These are phyloP conservation scores for Sebastes itinus DNA, from an alignment of 2,797 vertebrate genomes.

Conservation along the genomic window DNA sequence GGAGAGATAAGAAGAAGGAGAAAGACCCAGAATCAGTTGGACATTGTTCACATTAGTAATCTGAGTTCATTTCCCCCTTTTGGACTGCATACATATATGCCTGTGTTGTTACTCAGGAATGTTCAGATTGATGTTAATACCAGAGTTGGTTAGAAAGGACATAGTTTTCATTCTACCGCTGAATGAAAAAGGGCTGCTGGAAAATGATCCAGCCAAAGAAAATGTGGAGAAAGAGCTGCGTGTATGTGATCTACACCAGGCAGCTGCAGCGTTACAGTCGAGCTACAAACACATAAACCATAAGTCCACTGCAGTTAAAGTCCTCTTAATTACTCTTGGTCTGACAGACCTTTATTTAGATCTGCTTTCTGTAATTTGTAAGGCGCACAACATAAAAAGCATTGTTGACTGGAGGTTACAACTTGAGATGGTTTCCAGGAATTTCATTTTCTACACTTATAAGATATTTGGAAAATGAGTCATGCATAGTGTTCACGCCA, in stretches of 20 bases:
- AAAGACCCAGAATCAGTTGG: conserved; percentile 42
- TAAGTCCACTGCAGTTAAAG: conserved; percentile 56
- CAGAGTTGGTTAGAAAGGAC: conserved; percentile 74
- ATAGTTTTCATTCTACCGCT: conserved; percentile 69
- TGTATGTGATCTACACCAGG: conserved; percentile 51
- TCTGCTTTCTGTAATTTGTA: conserved; percentile 37
- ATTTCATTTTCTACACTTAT: background rate
- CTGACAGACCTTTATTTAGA: conserved; percentile 51
- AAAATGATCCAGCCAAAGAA: conserved; percentile 76
- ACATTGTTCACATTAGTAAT: conserved; percentile 48
- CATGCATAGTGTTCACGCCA: background rate
- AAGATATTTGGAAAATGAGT: background rate
- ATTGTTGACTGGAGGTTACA: background rate
- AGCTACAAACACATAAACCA: conserved; percentile 58
- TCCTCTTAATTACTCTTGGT: conserved; percentile 60
- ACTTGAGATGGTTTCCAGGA: conserved; percentile 1
- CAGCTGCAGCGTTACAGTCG: conserved; percentile 26
- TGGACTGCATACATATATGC: conserved; percentile 40
- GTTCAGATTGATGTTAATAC: conserved; percentile 77
- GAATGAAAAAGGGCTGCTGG: conserved; percentile 65
- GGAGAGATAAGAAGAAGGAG: conserved; percentile 45
- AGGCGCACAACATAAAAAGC: conserved; percentile 14
- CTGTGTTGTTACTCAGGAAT: conserved; percentile 69
- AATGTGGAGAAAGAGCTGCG: conserved; percentile 53
- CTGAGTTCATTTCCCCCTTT: conserved; percentile 66